These are phyloP conservation scores for Orchesella flavescens DNA, from an alignment of 2,888 invertebrate species.

Conservation along the genomic window DNA sequence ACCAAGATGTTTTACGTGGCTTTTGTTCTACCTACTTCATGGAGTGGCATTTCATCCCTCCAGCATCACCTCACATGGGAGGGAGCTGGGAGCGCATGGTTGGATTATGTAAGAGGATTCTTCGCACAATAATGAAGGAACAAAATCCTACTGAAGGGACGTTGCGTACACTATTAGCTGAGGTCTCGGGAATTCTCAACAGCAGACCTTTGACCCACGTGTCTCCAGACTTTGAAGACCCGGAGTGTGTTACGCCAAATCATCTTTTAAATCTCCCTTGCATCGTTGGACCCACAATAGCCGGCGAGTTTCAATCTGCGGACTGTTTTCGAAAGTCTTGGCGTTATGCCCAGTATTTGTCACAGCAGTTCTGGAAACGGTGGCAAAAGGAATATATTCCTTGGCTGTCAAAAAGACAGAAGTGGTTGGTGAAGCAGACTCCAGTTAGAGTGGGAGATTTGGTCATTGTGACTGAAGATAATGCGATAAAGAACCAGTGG, in stretches of 20 bases:
- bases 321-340: not conserved
- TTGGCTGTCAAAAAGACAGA: not conserved
- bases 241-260: not conserved
- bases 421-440: not conserved
- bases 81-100: not conserved
- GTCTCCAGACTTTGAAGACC: not conserved
- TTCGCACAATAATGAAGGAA: not conserved
- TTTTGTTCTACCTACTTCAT: too few relatives aligned
- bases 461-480: not conserved
- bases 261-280: not conserved
- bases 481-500: not conserved
- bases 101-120: not conserved
- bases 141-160: not conserved
- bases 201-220: not conserved
- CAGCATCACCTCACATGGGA: constrained; percentile 4
- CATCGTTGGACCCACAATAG: not conserved
- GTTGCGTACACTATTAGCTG: not conserved
- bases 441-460: not conserved
- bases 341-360: not conserved
- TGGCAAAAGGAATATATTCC: not conserved
- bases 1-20: too few relatives aligned
- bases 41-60: not conserved
- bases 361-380: not conserved
- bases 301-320: not conserved
- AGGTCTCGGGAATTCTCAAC: not conserved